These are phyloP conservation scores for Nycticryphes semicollaris DNA, from an alignment of 2,113 vertebrate species.

Conservation along the genomic window DNA sequence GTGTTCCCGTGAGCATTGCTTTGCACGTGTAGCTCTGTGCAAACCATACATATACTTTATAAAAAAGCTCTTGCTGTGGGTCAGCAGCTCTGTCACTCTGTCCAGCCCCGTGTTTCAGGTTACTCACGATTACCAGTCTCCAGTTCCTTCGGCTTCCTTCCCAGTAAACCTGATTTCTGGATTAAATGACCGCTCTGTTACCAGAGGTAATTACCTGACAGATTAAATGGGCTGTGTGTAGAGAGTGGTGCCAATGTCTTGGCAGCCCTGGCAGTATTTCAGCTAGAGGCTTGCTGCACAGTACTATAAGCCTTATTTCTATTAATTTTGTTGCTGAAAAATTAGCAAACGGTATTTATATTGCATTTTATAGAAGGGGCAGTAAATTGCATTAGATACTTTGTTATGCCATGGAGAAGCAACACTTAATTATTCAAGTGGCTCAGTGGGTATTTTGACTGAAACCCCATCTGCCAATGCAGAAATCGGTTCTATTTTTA, in stretches of 20 bases:
- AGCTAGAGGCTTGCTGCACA: neutral
- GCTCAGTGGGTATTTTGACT: conserved; percentile 23
- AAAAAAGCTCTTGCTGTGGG: neutral
- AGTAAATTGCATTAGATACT: neutral
- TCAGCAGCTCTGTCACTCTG: neutral
- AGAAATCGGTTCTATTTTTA: conserved; percentile 45
- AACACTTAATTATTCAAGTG: conserved; percentile 9
- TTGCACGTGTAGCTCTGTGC: neutral
- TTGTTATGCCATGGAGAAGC: neutral
- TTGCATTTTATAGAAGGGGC: neutral
- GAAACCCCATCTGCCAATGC: neutral
- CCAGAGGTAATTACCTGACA: neutral
- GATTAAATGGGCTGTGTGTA: neutral
- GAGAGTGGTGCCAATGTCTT: neutral
- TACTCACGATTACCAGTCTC: neutral
- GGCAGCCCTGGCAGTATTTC: neutral
- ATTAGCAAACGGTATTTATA: neutral
- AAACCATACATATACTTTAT: accelerated
- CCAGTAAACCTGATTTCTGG: neutral
- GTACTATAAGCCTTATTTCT: neutral
- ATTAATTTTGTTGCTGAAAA: neutral
- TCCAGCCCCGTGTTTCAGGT: neutral
- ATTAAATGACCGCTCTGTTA: neutral
- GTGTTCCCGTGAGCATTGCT: accelerated
- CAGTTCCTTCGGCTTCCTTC: neutral